Conservation (phyloP, 1,140 invertebrate genomes). For the Telenomus remus region DNA sequence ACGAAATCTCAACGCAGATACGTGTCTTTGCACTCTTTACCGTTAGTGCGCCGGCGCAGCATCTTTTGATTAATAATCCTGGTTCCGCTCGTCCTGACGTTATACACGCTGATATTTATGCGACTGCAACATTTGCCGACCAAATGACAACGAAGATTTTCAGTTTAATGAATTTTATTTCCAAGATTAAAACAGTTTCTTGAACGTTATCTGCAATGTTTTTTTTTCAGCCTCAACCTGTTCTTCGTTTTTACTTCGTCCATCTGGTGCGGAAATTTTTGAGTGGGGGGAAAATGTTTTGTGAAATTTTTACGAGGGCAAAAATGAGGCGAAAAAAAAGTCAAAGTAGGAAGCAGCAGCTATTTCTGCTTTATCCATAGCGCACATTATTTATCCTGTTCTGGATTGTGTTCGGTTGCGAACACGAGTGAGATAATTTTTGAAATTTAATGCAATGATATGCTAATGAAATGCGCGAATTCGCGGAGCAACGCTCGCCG, state of each 20-base stretch:
- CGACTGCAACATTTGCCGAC: slow-evolving; percentile 50
- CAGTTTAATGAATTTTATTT: slow-evolving; percentile 3
- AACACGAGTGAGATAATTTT: slow-evolving; percentile 57
- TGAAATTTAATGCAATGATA: slow-evolving; percentile 62
- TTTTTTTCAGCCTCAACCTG: no score
- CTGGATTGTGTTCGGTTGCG: slow-evolving; percentile 43
- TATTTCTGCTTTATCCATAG: slow-evolving; percentile 11
- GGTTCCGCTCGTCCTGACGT: slow-evolving; percentile 57
- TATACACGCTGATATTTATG: slow-evolving; percentile 72
- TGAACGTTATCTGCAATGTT: neutral
- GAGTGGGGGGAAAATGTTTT: no score
- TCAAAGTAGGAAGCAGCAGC: neutral
- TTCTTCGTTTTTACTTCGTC: no score
- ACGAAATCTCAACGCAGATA: slow-evolving; percentile 62
- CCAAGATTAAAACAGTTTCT: neutral
- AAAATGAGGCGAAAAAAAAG: neutral
- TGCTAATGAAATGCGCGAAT: slow-evolving; percentile 62
- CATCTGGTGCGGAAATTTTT: no score
- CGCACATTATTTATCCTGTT: slow-evolving; percentile 41
- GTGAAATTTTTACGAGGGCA: neutral
- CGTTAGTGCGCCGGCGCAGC: slow-evolving; percentile 66
- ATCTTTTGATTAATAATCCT: slow-evolving; percentile 72
- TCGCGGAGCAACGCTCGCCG: slow-evolving; percentile 52
- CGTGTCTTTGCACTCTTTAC: slow-evolving; percentile 62
- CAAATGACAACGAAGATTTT: no score